phyloP scores from a whole-genome alignment of 2,797 vertebrate genomes.

The Loris lydekkerianus region DNA sequence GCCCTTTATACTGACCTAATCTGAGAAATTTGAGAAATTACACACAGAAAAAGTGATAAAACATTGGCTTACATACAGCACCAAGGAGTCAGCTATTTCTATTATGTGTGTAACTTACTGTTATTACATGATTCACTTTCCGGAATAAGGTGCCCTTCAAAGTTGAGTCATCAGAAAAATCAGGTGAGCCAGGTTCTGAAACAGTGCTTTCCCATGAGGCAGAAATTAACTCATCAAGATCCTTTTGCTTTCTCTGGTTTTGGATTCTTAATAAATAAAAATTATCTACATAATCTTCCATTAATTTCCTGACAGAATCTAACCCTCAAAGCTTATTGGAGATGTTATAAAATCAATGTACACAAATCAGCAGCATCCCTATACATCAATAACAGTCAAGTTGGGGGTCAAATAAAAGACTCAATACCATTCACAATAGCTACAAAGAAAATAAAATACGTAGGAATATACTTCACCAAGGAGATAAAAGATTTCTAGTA shows the following conservation, averaged over 20 bases:
- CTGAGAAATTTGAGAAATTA: background rate
- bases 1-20: background rate
- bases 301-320: background rate
- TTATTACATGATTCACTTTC: conserved; percentile 88
- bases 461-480: background rate
- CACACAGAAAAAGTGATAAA: background rate
- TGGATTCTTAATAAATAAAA: conserved; percentile 38
- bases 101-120: conserved; percentile 85
- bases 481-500: background rate
- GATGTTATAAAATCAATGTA: background rate
- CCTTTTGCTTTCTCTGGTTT: background rate
- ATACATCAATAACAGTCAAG: background rate
- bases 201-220: conserved; percentile 81
- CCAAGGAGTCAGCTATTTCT: background rate
- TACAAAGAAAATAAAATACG: background rate
- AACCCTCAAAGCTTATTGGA: background rate
- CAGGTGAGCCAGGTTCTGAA: conserved; percentile 63
- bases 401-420: background rate
- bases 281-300: background rate
- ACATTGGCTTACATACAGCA: background rate
- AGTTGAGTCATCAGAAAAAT: conserved; percentile 78
- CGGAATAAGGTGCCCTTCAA: conserved; percentile 75
- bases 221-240: conserved; percentile 55
- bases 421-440: background rate
- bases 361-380: background rate